Evolutionary conservation across 2,888 invertebrate species (phyloP).

Genomic region (Sarcophaga variegata): DNA sequence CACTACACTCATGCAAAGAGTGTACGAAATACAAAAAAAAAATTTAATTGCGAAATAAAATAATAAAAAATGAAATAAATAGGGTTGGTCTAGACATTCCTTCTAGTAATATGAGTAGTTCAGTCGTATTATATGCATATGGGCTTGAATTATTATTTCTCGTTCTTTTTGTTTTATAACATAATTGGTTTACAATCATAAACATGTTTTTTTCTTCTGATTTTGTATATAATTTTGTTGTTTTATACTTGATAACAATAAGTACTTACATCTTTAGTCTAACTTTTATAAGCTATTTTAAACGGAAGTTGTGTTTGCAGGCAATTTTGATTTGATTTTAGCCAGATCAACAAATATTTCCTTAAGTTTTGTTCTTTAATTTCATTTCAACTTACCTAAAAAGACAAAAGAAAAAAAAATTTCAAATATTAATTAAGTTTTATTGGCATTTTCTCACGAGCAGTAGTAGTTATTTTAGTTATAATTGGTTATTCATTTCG

Average conservation of each 20-base stretch:
- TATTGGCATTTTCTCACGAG: neutral
- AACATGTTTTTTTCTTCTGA: constrained; percentile 20
- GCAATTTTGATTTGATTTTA: neutral
- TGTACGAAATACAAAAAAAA: no score
- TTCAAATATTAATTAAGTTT: neutral
- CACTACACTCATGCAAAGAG: no score
- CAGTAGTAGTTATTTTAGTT: neutral
- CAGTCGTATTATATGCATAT: constrained; percentile 6
- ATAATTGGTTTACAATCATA: constrained; percentile 42
- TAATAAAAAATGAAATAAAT: neutral
- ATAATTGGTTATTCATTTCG: neutral
- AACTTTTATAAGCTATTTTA: neutral
- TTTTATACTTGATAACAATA: constrained; percentile 2
- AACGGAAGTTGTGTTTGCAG: neutral
- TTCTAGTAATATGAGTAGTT: neutral
- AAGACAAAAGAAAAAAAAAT: constrained; percentile 8
- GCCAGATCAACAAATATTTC: neutral
- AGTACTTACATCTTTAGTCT: neutral
- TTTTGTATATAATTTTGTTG: no score
- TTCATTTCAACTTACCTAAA: constrained; percentile 34
- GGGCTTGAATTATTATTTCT: neutral
- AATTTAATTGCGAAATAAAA: neutral
- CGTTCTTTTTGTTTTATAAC: neutral
- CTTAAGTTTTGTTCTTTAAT: neutral
- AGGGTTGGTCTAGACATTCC: constrained; percentile 42